A percentile compares a stretch with the other conserved stretches of the same genome.
Conservation (phyloP, 2,797 vertebrate species). For the Diceros bicornis region DNA sequence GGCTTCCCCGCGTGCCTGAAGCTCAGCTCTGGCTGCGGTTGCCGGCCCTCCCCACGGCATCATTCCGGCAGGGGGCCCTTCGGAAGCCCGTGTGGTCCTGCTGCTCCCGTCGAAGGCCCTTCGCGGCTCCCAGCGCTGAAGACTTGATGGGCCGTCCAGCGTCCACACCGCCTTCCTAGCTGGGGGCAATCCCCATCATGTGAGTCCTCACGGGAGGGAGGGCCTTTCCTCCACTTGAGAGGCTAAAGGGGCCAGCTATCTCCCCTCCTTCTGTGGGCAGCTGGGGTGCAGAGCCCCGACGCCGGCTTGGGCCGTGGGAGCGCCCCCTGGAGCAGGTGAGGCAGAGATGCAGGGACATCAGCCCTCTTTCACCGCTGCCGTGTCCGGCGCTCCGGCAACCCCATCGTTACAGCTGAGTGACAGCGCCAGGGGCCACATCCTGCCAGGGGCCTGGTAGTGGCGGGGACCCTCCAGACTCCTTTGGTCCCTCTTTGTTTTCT, state of each 20-base stretch:
- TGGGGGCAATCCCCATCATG: too few species aligned
- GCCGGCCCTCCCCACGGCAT: accelerated
- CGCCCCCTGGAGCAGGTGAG: background rate
- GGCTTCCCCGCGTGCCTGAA: background rate
- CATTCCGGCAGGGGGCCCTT: background rate
- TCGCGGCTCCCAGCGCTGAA: too few species aligned
- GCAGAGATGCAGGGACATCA: background rate
- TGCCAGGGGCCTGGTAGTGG: background rate
- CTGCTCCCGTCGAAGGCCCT: background rate
- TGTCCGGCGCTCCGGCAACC: background rate
- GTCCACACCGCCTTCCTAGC: accelerated
- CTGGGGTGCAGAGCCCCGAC: background rate
- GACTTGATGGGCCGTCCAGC: background rate
- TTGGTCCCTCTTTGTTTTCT: background rate
- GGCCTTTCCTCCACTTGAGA: background rate
- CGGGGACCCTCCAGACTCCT: too few species aligned
- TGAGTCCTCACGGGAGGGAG: background rate
- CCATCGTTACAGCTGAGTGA: background rate
- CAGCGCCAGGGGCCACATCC: too few species aligned
- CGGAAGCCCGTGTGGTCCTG: background rate
- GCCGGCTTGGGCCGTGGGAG: background rate
- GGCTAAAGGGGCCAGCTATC: background rate
- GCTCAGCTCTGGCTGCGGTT: background rate
- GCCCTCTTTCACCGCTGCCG: accelerated
- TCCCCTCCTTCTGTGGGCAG: background rate